A percentile compares a stretch with the other conserved stretches of the same genome.
phyloP scores from a whole-genome alignment of 1,140 invertebrate species.

The Plectrocnemia conspersa region DNA sequence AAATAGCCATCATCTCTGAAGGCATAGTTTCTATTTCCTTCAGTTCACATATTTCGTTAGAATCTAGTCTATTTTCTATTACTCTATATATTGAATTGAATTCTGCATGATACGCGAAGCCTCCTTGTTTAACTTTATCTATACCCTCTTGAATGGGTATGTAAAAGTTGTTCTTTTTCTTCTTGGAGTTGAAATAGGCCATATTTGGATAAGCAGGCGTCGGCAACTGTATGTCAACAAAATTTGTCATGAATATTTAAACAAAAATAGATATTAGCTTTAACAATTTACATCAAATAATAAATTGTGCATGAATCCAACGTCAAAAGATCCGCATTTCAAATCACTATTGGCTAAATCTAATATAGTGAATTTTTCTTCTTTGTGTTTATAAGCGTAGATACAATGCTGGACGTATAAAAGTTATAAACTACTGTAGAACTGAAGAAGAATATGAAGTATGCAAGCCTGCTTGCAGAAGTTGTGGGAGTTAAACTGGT shows the following conservation, averaged over 20 bases:
- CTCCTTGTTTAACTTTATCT: slow-evolving; percentile 12
- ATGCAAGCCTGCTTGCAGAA: slow-evolving; percentile 36
- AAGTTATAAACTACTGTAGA: slow-evolving; percentile 40
- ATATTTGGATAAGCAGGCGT: slow-evolving; percentile 18
- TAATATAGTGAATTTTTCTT: slow-evolving; percentile 15
- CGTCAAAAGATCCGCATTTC: slow-evolving; percentile 20
- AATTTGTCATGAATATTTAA: too few species aligned
- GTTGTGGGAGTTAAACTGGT: slow-evolving; percentile 29
- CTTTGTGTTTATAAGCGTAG: slow-evolving; percentile 36
- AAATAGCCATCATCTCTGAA: slow-evolving; percentile 4
- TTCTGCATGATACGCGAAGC: slow-evolving; percentile 25
- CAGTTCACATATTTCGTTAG: slow-evolving; percentile 26
- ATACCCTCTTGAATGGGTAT: slow-evolving; percentile 12
- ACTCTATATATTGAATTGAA: slow-evolving; percentile 12
- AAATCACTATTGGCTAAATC: slow-evolving; percentile 24
- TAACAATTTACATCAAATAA: slow-evolving; percentile 24
- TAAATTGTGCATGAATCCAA: slow-evolving; percentile 25
- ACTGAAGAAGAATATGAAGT: slow-evolving; percentile 36
- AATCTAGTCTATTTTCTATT: slow-evolving; percentile 22
- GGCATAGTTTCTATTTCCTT: slow-evolving; percentile 26
- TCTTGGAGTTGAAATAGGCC: slow-evolving; percentile 23
- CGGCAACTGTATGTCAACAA: too few species aligned
- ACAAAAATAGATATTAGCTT: too few species aligned
- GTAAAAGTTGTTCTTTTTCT: slow-evolving; percentile 26
- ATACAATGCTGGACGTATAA: slow-evolving; percentile 42